phyloP scores from a whole-genome alignment of 2,797 vertebrate species.

The Streptopelia turtur region DNA sequence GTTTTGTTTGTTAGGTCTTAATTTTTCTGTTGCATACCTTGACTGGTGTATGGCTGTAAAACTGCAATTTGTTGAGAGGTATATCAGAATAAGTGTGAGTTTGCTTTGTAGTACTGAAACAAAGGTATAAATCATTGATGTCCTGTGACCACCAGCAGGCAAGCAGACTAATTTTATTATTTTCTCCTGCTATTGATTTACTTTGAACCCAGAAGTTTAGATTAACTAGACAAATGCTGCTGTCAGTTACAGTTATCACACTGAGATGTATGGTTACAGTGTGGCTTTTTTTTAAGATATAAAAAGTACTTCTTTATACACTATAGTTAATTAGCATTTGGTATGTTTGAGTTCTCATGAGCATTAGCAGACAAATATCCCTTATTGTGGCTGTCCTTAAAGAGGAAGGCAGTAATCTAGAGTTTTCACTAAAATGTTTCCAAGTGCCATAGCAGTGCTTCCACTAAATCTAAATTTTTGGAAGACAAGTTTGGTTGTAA shows the following conservation, averaged over 20 bases:
- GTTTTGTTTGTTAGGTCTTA: not conserved
- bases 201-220: not conserved
- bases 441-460: not conserved
- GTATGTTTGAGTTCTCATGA: not conserved
- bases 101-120: not conserved
- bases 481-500: not conserved
- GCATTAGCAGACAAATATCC: not conserved
- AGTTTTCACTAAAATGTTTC: not conserved
- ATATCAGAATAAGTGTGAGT: not conserved
- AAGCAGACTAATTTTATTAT: not conserved
- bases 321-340: rapidly evolving
- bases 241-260: not conserved
- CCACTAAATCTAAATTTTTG: not conserved
- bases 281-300: not conserved
- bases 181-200: not conserved
- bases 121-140: not conserved
- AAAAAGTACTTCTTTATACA: rapidly evolving
- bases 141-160: not conserved
- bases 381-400: not conserved
- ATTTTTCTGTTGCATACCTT: not conserved
- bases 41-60: not conserved
- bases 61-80: too few species aligned
- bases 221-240: not conserved
- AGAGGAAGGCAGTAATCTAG: not conserved
- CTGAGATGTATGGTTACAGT: not conserved